Evolutionary conservation across 2,797 vertebrate species (phyloP).

Genomic region (Trachops cirrhosus): DNA sequence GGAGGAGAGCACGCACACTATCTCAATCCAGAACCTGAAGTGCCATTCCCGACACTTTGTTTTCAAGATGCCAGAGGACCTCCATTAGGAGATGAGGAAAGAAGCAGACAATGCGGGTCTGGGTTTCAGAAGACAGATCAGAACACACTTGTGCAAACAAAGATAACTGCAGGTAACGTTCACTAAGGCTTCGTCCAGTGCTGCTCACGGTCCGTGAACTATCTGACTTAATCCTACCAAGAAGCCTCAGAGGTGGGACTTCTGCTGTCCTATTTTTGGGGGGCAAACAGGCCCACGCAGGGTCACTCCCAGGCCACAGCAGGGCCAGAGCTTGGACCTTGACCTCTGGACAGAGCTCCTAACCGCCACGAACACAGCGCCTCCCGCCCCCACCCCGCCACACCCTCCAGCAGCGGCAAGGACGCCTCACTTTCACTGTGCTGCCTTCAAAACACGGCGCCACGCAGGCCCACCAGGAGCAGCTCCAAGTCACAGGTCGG

Average conservation of each 20-base stretch:
- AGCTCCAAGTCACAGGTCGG: fast-evolving
- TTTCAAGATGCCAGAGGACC: background rate
- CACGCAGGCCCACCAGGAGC: background rate
- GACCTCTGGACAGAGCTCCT: background rate
- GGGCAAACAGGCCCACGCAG: background rate
- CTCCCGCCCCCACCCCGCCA: fast-evolving
- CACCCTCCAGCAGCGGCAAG: fast-evolving
- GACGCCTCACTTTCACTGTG: background rate
- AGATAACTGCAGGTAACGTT: fast-evolving
- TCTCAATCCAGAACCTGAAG: background rate
- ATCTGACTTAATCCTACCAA: background rate
- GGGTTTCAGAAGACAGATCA: background rate
- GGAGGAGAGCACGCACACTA: background rate
- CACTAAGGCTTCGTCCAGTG: background rate
- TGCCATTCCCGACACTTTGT: fast-evolving
- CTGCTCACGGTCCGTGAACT: fast-evolving
- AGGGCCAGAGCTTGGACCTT: background rate
- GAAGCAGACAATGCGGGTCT: background rate
- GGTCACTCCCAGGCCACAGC: background rate
- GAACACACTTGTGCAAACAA: background rate
- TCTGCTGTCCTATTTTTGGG: background rate
- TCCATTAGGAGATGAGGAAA: background rate
- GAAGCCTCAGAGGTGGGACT: background rate
- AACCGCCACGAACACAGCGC: fast-evolving
- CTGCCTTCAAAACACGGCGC: background rate